Base-by-base conservation (phyloP, 2,888 invertebrate genomes). In the Zhuqinia jingwanae region DNA sequence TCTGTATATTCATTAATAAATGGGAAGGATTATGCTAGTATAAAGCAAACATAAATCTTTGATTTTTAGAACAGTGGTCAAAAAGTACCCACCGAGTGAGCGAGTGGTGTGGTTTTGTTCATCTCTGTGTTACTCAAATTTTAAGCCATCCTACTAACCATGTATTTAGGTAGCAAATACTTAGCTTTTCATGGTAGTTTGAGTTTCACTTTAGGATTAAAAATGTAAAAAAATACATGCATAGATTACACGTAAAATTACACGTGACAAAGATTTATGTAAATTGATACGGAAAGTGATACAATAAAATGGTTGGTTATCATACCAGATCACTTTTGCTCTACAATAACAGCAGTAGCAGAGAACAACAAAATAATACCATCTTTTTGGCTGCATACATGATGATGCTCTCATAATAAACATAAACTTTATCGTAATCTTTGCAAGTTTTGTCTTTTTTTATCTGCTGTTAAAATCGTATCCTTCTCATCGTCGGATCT, bases 31-130 rank as follows among this genome's bases (percentile, higher is more conserved):
- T 22, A 30, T 47, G 3, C 25, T 25, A n/a, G n/a, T n/a, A n/a
- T n/a, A 13, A 63, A 11, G 36, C 60, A 47, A 11, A 30, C 50
- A 75, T 77, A 83, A 77, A 83, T 83, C 83, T 53, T 42, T 42
- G 76, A 83, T 45, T 77, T 60, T 83, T 73, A 68, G 42, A 76
- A 83, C 76, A 77, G 65, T 53, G 83, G 83, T 77, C 83, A 77
- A 76, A 82, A 60, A 75, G 77, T n/a, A n/a, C n/a, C n/a, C n/a
- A 83, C 76, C 65, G 76, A 83, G 53, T 75, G 82, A 20, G 63
- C n/a, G n/a, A n/a, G n/a, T n/a, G n/a, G n/a, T n/a, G n/a, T n/a
- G 81, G 70, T 73, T 81, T 47, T 50, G 65, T n/a, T n/a, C n/a
- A n/a, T n/a, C 65, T 50, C 11, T 45, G 22, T 65, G 17, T 79